Percentiles rank a stretch among this genome's conserved stretches.
phyloP scores from a whole-genome alignment of 2,113 vertebrate species.

The Zosterops japonicus region DNA sequence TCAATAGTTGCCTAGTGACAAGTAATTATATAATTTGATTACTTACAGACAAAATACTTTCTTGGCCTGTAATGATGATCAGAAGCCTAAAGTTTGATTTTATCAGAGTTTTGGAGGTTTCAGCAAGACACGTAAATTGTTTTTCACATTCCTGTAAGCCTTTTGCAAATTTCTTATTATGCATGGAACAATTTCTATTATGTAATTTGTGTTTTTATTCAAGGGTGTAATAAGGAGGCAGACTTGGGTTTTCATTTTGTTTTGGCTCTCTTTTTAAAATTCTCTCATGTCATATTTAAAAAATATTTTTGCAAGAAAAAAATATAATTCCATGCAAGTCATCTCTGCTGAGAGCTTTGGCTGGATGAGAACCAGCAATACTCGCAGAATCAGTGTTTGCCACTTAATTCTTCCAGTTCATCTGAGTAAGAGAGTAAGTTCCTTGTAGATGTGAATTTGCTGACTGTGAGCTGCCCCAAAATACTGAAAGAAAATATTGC shows the following conservation, averaged over 20 bases:
- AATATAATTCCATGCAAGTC: neutral
- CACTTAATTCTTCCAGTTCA: neutral
- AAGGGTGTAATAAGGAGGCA: neutral
- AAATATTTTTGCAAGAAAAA: neutral
- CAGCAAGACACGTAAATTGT: accelerated
- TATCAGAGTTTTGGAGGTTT: neutral
- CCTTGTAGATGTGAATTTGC: neutral
- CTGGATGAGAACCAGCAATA: neutral
- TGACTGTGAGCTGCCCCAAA: neutral
- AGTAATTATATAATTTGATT: neutral
- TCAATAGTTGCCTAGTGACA: neutral
- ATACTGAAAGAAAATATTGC: neutral
- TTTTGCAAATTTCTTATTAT: neutral
- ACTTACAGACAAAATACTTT: neutral
- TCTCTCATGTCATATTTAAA: neutral
- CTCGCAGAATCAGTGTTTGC: neutral
- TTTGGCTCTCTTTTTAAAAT: neutral
- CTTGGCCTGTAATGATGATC: neutral
- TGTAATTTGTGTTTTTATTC: neutral
- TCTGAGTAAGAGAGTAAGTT: neutral
- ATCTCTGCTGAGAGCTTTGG: neutral
- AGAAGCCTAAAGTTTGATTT: neutral
- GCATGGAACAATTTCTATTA: neutral
- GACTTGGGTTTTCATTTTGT: neutral
- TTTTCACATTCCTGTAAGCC: neutral